Evolutionary conservation across 2,888 invertebrate species (phyloP), one percentile per base, ranked within the genome.

Genomic region (Troilus luridus): DNA sequence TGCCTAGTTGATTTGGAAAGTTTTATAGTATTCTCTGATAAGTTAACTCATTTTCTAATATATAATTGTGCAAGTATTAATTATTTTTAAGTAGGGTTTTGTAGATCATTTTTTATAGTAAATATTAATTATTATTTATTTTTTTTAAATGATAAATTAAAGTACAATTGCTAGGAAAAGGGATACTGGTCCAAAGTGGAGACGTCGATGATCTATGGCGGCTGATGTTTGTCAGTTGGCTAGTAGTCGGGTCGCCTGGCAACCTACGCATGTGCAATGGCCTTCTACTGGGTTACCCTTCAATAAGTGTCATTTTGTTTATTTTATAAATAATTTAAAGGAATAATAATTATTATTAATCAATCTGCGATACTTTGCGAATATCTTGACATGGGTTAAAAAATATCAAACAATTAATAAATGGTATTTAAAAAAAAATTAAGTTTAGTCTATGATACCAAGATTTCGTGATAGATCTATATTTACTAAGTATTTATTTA

Each of bases 221-320:
- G 72, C 72, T 27, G 72, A 77, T 77, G 72, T 77, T 77, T 77
- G 72, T 77, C 72, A 77, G 72, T 17, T 77, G 72, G 72, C 17
- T 77, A 77, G 72, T 77, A 77, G 72, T 41, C 24, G 27, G 27
- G 72, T 77, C 72, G 72, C 72, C 72, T 41, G 72, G 72, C 72
- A 77, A 77, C 72, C 72, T 77, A 77, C 72, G 72, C 72, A 77
- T 77, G 72, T 77, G 72, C 72, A 77, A 41, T 77, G 72, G 27
- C 8, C 19, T 6, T 41, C 72, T 0, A 19, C 72, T 24, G 41
- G 27, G 17, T 77, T 41, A 41, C 41, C 72, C 72, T 41, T 77
- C 72, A 41, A 77, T 41, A 77, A 77, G 17, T 19, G 27, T 77
- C 41, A 77, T 27, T 77, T 77, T 77, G 41, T 41, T 41, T 67